Evolutionary conservation across 2,797 vertebrate genomes (phyloP), one percentile per base, ranked within the genome.

Genomic region (Lepus townsendii): DNA sequence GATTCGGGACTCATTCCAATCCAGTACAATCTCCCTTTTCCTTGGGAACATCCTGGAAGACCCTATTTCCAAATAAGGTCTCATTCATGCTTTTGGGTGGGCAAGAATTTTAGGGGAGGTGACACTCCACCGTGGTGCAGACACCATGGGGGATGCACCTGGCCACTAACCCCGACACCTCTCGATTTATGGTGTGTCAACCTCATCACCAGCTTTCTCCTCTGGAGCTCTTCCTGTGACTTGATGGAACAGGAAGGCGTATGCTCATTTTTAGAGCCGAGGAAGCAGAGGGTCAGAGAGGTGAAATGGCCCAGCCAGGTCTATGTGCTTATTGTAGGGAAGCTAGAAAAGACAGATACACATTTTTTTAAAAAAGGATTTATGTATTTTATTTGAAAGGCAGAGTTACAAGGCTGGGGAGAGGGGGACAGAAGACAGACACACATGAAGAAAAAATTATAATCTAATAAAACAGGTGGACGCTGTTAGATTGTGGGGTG

Each of bases 111-210:
- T 16, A 8, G 16, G 9, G 52, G 19, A 16, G 54, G 19, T 10
- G n/a, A 78, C 30, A 3, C 47, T 35, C 2, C 47, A 69, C 50
- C 8, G 5, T 26, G 50, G n/a, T 2, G 10, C 2, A 65, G 52
- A 35, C 19, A 52, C n/a, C 13, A 4, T 2, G 17, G 11, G 30
- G 63, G 83, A 30, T 5, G 22, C 30, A 8, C 9, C 19, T 22
- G 30, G 30, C 32, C 38, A 57, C 54, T 57, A 16, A 16, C 17
- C n/a, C 3, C 7, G 13, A 35, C 7, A 1, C 24, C 30, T 77
- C 32, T 24, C 10, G 5, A 14, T 17, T n/a, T 17, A 14, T 0
- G 20, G 24, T 5, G 1, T 24, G 27, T 35, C 22, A 8, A 17
- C 20, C 63, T 11, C n/a, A 9, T 20, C 66, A 26, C 12, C 42